A percentile compares a stretch with the other conserved stretches of the same genome.
phyloP scores from a whole-genome alignment of 2,888 invertebrate genomes.

The Ethmia dodecea region DNA sequence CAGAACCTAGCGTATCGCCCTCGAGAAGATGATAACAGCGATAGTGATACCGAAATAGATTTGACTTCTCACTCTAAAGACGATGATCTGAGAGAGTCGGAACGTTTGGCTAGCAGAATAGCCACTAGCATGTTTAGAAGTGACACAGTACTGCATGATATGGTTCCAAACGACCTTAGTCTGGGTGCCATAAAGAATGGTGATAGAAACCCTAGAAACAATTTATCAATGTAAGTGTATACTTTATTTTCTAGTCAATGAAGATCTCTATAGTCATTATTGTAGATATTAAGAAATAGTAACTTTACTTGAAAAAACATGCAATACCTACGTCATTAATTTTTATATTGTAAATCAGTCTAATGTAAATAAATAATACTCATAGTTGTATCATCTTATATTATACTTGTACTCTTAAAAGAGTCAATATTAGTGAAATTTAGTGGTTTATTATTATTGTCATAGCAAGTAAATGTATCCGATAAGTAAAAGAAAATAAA shows the following conservation, averaged over 20 bases:
- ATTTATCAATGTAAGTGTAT: conserved; percentile 40
- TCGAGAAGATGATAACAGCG: conserved; percentile 49
- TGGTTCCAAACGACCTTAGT: conserved; percentile 71
- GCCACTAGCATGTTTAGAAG: conserved; percentile 66
- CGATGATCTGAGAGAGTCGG: conserved; percentile 64
- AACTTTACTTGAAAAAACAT: no score
- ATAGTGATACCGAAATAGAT: conserved; percentile 71
- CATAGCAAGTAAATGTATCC: no score
- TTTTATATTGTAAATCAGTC: no score
- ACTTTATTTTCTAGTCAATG: conserved; percentile 4
- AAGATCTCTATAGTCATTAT: no score
- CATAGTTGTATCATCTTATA: no score
- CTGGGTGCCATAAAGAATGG: conserved; percentile 48
- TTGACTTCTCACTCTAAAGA: conserved; percentile 72
- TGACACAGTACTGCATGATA: conserved; percentile 62
- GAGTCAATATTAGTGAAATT: no score
- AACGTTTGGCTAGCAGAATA: conserved; percentile 59
- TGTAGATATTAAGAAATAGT: no score
- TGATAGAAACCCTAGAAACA: conserved; percentile 45
- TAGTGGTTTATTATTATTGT: no score
- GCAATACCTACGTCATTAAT: no score
- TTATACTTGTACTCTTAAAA: no score
- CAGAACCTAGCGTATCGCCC: conserved; percentile 60
- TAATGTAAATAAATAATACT: no score
- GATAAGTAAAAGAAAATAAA: no score